A percentile compares a stretch with the other conserved stretches of the same genome.
phyloP scores from a whole-genome alignment of 2,888 invertebrate species.

The Galerucella calmariensis region DNA sequence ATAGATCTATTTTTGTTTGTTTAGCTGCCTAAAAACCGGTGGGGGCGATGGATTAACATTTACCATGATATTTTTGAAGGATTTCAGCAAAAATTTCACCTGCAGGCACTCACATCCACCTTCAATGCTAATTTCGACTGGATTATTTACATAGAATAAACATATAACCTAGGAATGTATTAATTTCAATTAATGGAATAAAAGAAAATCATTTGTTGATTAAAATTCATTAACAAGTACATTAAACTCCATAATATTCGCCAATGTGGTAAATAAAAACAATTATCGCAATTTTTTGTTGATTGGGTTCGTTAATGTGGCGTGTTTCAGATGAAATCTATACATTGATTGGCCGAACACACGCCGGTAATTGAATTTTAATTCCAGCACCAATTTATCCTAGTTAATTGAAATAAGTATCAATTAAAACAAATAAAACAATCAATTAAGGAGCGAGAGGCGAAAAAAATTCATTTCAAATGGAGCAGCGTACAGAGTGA shows the following conservation, averaged over 20 bases:
- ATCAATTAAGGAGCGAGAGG: constrained; percentile 28
- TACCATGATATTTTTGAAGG: no score
- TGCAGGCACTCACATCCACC: neutral
- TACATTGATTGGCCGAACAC: constrained; percentile 43
- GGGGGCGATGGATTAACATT: no score
- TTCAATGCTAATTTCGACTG: no score
- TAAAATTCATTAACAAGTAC: constrained; percentile 28
- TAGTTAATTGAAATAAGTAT: constrained; percentile 53
- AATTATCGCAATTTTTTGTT: constrained; percentile 41
- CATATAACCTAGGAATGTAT: neutral
- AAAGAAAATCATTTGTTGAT: constrained; percentile 15
- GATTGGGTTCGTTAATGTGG: constrained; percentile 41
- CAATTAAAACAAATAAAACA: constrained; percentile 36
- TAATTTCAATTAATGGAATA: constrained; percentile 13
- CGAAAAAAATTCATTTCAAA: constrained; percentile 27
- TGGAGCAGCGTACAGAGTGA: constrained; percentile 4
- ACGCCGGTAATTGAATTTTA: constrained; percentile 58
- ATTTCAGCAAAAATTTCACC: no score
- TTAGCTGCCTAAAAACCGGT: no score
- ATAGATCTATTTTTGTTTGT: no score
- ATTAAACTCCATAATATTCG: constrained; percentile 35
- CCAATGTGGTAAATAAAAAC: constrained; percentile 37
- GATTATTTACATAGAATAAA: neutral
- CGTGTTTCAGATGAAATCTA: constrained; percentile 40
- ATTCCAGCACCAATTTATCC: constrained; percentile 59